A percentile compares a stretch with the other conserved stretches of the same genome.
phyloP scores from a whole-genome alignment of 1,140 invertebrate species.

The Chrysopa pallens region DNA sequence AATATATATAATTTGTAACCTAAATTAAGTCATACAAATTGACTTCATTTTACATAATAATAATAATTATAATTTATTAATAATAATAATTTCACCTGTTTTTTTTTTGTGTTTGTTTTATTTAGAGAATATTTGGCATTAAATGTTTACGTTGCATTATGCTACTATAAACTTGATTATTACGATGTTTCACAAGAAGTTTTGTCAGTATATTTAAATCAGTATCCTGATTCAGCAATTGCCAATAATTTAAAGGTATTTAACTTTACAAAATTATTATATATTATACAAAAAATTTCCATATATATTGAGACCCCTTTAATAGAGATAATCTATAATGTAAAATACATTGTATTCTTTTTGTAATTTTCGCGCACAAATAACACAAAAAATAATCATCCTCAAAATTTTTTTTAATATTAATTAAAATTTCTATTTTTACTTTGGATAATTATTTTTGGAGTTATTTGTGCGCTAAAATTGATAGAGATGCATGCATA shows the following conservation, averaged over 20 bases:
- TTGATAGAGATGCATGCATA: too few relatives aligned
- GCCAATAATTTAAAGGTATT: constrained; percentile 85
- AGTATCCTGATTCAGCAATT: constrained; percentile 84
- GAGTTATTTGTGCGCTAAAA: too few relatives aligned
- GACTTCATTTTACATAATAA: neutral
- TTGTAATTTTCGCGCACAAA: too few relatives aligned
- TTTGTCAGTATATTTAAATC: constrained; percentile 79
- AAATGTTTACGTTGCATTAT: constrained; percentile 93
- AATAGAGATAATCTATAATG: too few relatives aligned
- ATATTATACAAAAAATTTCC: too few relatives aligned
- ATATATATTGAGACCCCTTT: too few relatives aligned
- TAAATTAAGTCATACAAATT: neutral
- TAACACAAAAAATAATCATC: too few relatives aligned
- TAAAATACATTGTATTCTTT: too few relatives aligned
- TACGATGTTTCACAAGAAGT: constrained; percentile 89
- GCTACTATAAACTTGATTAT: constrained; percentile 94
- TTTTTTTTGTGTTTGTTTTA: constrained; percentile 13
- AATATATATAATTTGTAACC: neutral
- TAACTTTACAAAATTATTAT: neutral
- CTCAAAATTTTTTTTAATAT: too few relatives aligned
- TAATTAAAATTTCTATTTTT: too few relatives aligned
- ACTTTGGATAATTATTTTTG: too few relatives aligned
- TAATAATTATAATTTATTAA: constrained; percentile 1
- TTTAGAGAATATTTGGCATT: constrained; percentile 78
- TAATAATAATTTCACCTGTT: neutral